Evolutionary conservation across 1,140 invertebrate genomes (phyloP), one percentile per base, ranked within the genome.

Genomic region (Drosophila triauraria): DNA sequence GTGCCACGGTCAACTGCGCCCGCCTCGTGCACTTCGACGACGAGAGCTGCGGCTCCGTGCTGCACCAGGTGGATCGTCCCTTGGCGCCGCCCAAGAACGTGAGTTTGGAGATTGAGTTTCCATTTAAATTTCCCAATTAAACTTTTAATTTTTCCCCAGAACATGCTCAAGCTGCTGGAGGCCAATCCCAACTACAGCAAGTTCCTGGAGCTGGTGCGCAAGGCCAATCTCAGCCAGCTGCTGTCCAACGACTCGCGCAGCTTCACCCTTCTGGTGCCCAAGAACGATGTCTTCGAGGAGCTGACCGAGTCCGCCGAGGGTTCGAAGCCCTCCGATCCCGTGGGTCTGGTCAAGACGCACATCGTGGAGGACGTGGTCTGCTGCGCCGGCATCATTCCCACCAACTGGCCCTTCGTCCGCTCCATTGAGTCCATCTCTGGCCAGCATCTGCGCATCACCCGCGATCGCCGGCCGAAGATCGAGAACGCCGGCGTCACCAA

Each of bases 1-100:
- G 93, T 25, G 93, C 94, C 40, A 95, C 95, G 4, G 95, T 95
- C 0, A 95, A 96, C 82, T 96, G 96, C 84, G 95, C 95, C 13
- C 91, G 93, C 38, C 75, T 96, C 0, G 93, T 94, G 2, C 93
- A 94, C 57, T 92, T 94, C 27, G 95, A 96, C 80, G 94, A 94
- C 62, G 92, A 94, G 68, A 94, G 94, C 27, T 96, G 95, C 71
- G 95, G 94, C 12, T 95, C 95, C 4, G 93, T 94, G 4, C 93
- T 95, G 20, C 95, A 95, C 74, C 93, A 94, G 78, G 92, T 95
- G 9, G 94, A 95, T 77, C 93, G 93, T 62, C 80, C 95, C 15
- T 82, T 95, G 23, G 71, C 93, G 2, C 94, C 94, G 13, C 94
- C 95, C 30, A 93, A 93, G 58, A 92, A 93, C 38, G 93, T 92